Evolutionary conservation across 2,888 invertebrate species (phyloP).

Genomic region (Acleris holmiana): DNA sequence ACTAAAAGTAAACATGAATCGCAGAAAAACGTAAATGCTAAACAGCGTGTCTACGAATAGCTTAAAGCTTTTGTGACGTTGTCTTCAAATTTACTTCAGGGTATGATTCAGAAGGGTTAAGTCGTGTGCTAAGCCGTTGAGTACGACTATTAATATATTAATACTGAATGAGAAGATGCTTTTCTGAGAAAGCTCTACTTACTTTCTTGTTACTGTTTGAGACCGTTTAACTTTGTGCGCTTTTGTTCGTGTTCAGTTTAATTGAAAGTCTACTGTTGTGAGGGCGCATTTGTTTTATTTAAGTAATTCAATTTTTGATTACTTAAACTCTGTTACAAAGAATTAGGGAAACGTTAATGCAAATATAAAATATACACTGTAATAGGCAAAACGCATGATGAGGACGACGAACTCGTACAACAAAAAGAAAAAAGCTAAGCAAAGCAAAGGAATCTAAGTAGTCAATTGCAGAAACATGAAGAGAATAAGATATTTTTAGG

Average conservation of each 20-base stretch:
- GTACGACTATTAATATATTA: constrained; percentile 23
- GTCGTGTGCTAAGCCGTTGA: constrained; percentile 35
- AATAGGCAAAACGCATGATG: neutral
- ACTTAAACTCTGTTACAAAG: too few species aligned
- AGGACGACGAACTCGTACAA: constrained; percentile 4
- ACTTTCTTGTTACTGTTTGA: neutral
- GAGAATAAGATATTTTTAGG: too few species aligned
- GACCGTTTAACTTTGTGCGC: neutral
- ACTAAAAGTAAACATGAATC: too few species aligned
- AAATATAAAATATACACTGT: constrained; percentile 1
- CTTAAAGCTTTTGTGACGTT: constrained; percentile 14
- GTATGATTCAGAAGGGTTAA: constrained; percentile 32
- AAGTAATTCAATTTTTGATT: too few species aligned
- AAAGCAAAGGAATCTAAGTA: constrained; percentile 18
- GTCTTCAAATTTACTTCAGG: constrained; percentile 25
- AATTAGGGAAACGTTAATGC: too few species aligned
- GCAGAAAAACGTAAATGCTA: neutral
- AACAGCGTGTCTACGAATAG: constrained; percentile 8
- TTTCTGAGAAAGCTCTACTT: constrained; percentile 4
- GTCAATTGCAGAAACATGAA: neutral
- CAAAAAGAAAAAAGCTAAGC: constrained; percentile 1
- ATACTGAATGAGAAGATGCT: constrained; percentile 28
- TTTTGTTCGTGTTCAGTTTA: neutral
- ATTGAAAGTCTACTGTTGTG: neutral
- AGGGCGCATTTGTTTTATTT: too few species aligned